A percentile compares a stretch with the other conserved stretches of the same genome.
Evolutionary conservation across 2,113 vertebrate species (phyloP).

Genomic region (Tenrec ecaudatus): DNA sequence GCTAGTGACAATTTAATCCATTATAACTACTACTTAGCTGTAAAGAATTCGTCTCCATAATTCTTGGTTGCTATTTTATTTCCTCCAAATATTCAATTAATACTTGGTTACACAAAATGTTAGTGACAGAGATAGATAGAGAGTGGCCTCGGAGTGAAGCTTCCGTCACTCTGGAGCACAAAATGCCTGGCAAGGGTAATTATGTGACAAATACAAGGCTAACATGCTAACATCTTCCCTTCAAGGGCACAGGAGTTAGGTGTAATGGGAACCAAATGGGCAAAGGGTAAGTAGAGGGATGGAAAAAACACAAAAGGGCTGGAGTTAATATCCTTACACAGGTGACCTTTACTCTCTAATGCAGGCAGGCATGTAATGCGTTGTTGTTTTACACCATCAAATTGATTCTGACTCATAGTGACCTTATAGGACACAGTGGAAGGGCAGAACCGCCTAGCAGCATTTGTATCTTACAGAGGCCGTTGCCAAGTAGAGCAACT

Average conservation of each 20-base stretch:
- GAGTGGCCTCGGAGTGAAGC: background rate
- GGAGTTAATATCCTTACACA: background rate
- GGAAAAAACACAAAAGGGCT: background rate
- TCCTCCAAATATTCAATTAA: constrained; percentile 8
- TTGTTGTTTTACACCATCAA: background rate
- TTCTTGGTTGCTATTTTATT: background rate
- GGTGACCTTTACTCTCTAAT: background rate
- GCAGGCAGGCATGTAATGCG: background rate
- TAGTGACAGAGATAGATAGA: background rate
- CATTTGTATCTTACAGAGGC: background rate
- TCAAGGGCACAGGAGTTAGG: background rate
- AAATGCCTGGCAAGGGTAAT: constrained; percentile 12
- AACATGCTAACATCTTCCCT: background rate
- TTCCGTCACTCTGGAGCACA: background rate
- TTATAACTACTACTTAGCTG: background rate
- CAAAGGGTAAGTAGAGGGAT: constrained; percentile 1
- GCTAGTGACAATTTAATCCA: background rate
- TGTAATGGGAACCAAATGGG: background rate
- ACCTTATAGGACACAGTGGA: background rate
- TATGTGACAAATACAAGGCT: background rate
- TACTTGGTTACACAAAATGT: background rate
- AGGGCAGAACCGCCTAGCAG: background rate
- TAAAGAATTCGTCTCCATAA: background rate
- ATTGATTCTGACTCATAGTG: background rate
- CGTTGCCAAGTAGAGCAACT: background rate